Base-by-base conservation (phyloP, 1,140 invertebrate species). In the Scaptomyza hsui region DNA sequence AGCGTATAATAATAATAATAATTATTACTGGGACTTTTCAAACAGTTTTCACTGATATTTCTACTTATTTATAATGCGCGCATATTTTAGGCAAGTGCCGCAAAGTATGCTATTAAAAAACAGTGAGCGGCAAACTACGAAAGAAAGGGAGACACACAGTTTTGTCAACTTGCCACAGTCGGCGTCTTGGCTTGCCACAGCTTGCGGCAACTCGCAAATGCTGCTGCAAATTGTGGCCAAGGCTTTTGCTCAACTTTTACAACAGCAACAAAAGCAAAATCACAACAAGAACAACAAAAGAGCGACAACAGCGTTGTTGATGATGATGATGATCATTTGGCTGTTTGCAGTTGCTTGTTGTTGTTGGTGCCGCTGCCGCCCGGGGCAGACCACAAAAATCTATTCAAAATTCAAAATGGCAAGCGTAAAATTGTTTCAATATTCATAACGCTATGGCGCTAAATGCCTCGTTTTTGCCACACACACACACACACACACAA, bases 341-440 rank as follows among this genome's bases (percentile, higher is more conserved):
- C n/a, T n/a, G n/a, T n/a, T n/a, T n/a, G n/a, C n/a, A n/a, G 29
- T 15, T 35, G 42, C n/a, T 41, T 41, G 29, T 44, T 29, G 37
- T 56, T 60, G 47, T 19, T 42, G 29, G 15, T 16, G 47, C 37
- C 26, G 37, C 29, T 37, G 45, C 19, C 13, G 10, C 32, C 10
- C 18, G 21, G 5, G 29, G 4, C 32, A 41, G 47, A 15, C 62
- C 69, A 41, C 69, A 67, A 60, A 61, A 78, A 68, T 61, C 82
- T 78, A 89, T 88, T 88, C 83, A 88, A 78, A 82, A 88, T 88
- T 69, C 78, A 88, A 88, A 88, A 89, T 88, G 75, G 75, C 67
- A 88, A 88, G 78, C 83, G 83, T 78, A 89, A 88, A 88, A 88
- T 89, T 89, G 82, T 89, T 89, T 88, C 82, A 88, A 88, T 88